These are phyloP conservation scores for Mesoclemmys tuberculata DNA, from an alignment of 2,113 vertebrate species.

Conservation along the genomic window DNA sequence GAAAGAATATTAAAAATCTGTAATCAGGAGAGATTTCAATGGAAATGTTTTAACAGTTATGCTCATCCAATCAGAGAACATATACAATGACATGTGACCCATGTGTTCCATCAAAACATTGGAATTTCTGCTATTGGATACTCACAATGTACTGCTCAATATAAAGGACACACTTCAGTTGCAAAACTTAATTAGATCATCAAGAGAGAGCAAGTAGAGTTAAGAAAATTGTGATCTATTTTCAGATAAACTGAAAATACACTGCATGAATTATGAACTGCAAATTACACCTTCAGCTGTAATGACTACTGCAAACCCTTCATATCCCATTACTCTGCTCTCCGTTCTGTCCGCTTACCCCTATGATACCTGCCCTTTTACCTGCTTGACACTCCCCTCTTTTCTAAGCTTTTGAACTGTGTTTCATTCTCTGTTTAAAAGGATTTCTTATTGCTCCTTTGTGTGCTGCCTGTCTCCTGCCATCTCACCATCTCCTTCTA, in stretches of 20 bases:
- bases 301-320: slow-evolving; percentile 41
- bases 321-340: slow-evolving; percentile 6
- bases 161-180: slow-evolving; percentile 22
- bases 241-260: slow-evolving; percentile 28
- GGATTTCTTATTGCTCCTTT: slow-evolving; percentile 64
- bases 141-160: slow-evolving; percentile 42
- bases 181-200: slow-evolving; percentile 60
- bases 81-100: slow-evolving; percentile 57
- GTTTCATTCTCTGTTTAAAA: slow-evolving; percentile 63
- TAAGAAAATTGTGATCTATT: slow-evolving; percentile 54
- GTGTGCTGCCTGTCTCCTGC: slow-evolving; percentile 37
- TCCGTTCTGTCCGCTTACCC: slow-evolving; percentile 44
- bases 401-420: slow-evolving; percentile 57
- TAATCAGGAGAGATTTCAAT: slow-evolving; percentile 56
- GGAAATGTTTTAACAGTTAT: slow-evolving; percentile 30
- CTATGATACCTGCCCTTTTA: slow-evolving; percentile 51
- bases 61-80: slow-evolving; percentile 61
- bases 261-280: slow-evolving; percentile 58
- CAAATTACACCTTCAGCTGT: slow-evolving; percentile 35
- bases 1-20: slow-evolving; percentile 55
- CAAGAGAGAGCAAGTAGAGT: slow-evolving; percentile 37
- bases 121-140: slow-evolving; percentile 42
- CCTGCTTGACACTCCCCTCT: slow-evolving; percentile 47
- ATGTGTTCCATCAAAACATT: slow-evolving; percentile 47
- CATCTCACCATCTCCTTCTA: slow-evolving; percentile 38